Evolutionary conservation across 2,113 vertebrate species (phyloP), one percentile per base, ranked within the genome.

Genomic region (Petrocephalus zakoni): DNA sequence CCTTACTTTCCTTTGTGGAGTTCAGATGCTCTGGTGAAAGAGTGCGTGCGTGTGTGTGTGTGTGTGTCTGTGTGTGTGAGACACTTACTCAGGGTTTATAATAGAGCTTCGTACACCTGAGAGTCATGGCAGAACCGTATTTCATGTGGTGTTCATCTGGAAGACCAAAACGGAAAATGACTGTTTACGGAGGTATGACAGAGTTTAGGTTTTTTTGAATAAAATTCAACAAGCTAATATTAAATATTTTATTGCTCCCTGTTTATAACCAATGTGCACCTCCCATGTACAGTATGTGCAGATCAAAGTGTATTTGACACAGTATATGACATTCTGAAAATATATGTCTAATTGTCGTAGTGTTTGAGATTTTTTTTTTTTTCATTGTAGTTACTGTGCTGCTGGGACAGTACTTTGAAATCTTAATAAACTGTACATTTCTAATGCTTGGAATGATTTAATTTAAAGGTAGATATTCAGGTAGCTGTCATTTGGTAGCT

Each of bases 331-430:
- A 25, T 46, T 75, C 29, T 87, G 15, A 53, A 85, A 49, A 49
- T 22, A 49, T 84, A 49, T 51, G 81, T 84, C n/a, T 53, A 19
- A 29, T 49, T 91, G 86, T 90, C 52, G 86, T 51, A 15, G 61
- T 86, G 58, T 88, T 88, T 88, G 90, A 58, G 21, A 89, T 89
- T 89, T 89, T 92, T 90, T 61, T 87, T 92, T 86, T 49, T n/a
- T 87, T 88, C 37, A 46, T 84, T 85, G 90, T 82, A 89, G 90
- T 90, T 89, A 87, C 58, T 78, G 51, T 92, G 90, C 90, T 90
- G 85, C 84, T 55, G 90, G 88, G 89, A 92, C 81, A 87, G 82
- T 87, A 78, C 90, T 64, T 90, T 87, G 90, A 87, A 89, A 51
- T 89, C 89, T 91, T 90, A 88, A 75, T 21, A 82, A 87, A 87